Evolutionary conservation across 1,140 invertebrate genomes (phyloP), one percentile per base, ranked within the genome.

Genomic region (Achroia grisella): DNA sequence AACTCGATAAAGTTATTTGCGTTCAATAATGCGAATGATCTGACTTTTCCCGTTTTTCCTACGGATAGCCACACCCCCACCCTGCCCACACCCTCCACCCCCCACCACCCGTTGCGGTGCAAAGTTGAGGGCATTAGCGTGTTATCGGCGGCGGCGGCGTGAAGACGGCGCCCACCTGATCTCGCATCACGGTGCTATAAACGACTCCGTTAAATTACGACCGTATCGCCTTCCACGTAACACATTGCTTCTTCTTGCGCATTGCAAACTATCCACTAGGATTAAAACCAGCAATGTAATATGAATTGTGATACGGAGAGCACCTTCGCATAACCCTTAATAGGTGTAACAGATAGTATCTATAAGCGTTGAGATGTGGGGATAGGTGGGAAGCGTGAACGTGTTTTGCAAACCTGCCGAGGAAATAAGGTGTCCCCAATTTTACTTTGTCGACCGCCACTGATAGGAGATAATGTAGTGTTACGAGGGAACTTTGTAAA

Each of bases 41-140:
- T 72, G 72, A 77, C 74, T 80, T 81, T 80, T 76, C 73, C 64
- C 72, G 70, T 77, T 82, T 85, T 81, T 79, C 69, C 69, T 71
- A 65, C 63, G 48, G 72, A 59, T 65, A 53, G 55, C 64, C 59
- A 48, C 57, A 42, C 52, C 48, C 60, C 40, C 39, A 17, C 45
- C 48, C 44, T 52, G 42, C 48, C 49, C 49, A 49, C 48, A 47
- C 3, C 9, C 15, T 17, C 43, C 17, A 31, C 52, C 35, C 47
- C 43, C 45, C 34, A 12, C 63, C 68, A 42, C 70, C 64, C 67
- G 52, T 62, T 77, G 77, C 71, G 83, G 85, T 87, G 85, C 79
- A 86, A 87, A 87, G 83, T 87, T 87, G 85, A 87, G 77, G 73
- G 83, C 83, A 87, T 87, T 87, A 87, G 71, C 82, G 82, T 87